These are phyloP conservation scores for Chymomyza costata DNA, from an alignment of 1,140 invertebrate species.

Conservation along the genomic window DNA sequence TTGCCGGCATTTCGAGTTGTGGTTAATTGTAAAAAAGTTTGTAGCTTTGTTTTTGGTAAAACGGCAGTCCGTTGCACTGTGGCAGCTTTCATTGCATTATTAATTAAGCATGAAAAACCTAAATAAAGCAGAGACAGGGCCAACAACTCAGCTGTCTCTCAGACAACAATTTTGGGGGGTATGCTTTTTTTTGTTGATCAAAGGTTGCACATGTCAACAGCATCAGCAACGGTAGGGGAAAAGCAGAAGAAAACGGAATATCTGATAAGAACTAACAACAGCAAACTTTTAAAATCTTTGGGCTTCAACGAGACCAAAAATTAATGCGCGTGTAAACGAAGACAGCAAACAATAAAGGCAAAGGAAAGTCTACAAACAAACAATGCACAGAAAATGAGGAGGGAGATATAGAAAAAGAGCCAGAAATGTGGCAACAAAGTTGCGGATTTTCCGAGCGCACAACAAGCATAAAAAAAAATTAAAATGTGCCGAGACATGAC, in stretches of 20 bases:
- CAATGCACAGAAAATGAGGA: no score
- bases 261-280: conserved; percentile 16
- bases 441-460: conserved; percentile 15
- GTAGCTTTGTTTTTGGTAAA: conserved; percentile 6
- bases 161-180: conserved; percentile 1
- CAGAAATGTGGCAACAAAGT: conserved; percentile 29
- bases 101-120: conserved; percentile 54
- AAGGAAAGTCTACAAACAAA: no score
- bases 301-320: conserved; percentile 29
- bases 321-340: conserved; percentile 55
- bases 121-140: conserved; percentile 8
- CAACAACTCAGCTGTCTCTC: conserved; percentile 6
- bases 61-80: background rate
- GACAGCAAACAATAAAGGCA: conserved; percentile 33
- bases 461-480: no score
- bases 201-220: conserved; percentile 38
- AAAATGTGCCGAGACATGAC: no score
- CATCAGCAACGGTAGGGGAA: conserved; percentile 14
- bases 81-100: conserved; percentile 46
- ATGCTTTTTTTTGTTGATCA: background rate
- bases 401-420: no score
- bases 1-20: conserved; percentile 25
- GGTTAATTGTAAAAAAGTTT: conserved; percentile 28
- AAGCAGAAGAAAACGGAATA: conserved; percentile 8
- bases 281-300: conserved; percentile 37